Evolutionary conservation across 2,113 vertebrate species (phyloP).

Genomic region (Strix uralensis): DNA sequence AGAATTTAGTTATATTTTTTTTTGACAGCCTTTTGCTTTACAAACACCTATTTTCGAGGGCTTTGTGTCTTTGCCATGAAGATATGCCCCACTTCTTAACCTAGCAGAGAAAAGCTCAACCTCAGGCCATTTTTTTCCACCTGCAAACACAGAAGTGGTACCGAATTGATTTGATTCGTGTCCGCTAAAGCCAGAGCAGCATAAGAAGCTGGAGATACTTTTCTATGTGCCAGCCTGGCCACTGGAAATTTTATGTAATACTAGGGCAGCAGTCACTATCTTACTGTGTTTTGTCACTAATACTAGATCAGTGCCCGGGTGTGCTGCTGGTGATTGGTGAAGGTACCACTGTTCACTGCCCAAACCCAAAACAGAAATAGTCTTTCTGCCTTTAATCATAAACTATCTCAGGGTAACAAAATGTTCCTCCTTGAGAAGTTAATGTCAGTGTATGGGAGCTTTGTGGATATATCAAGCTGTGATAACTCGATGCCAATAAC

Average conservation of each 20-base stretch:
- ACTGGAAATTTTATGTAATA: background rate
- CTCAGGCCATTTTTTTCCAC: background rate
- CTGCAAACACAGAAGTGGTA: background rate
- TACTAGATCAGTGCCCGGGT: background rate
- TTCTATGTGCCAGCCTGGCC: background rate
- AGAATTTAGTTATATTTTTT: background rate
- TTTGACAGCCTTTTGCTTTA: background rate
- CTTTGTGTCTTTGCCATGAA: background rate
- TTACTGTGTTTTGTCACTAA: background rate
- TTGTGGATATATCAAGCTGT: conserved; percentile 44
- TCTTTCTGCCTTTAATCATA: conserved; percentile 12
- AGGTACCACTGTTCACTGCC: background rate
- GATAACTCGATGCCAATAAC: conserved; percentile 38
- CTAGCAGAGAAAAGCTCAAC: background rate
- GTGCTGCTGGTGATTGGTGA: background rate
- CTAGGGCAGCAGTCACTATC: background rate
- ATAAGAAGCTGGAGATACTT: background rate
- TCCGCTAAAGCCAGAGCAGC: background rate
- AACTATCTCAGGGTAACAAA: conserved; percentile 37
- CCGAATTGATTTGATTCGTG: fast-evolving
- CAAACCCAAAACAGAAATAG: background rate
- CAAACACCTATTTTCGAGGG: background rate
- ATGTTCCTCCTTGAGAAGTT: conserved; percentile 54
- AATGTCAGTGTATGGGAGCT: conserved; percentile 41
- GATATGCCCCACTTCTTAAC: background rate